A percentile compares a stretch with the other conserved stretches of the same genome.
phyloP scores from a whole-genome alignment of 1,140 invertebrate species.

The Apis cerana region DNA sequence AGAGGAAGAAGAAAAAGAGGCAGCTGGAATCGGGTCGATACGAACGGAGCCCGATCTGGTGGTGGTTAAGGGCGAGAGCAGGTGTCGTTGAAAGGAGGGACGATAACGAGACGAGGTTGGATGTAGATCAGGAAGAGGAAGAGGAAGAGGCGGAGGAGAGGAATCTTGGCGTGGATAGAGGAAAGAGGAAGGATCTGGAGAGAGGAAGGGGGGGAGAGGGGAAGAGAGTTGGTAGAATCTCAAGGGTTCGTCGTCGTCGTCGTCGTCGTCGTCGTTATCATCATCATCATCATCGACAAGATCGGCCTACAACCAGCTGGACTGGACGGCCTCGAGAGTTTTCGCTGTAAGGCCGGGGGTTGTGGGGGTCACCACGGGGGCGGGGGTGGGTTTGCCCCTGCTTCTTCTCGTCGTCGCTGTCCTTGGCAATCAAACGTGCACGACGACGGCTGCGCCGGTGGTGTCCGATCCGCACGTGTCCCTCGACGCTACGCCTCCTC shows the following conservation, averaged over 20 bases:
- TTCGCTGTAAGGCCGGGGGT: slow-evolving; percentile 71
- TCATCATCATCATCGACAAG: slow-evolving; percentile 4
- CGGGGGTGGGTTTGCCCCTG: slow-evolving; percentile 75
- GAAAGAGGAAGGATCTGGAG: background rate
- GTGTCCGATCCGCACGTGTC: slow-evolving; percentile 41
- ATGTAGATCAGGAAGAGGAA: slow-evolving; percentile 48
- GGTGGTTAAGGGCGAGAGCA: slow-evolving; percentile 13
- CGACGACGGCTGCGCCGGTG: slow-evolving; percentile 63
- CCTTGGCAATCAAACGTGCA: slow-evolving; percentile 66
- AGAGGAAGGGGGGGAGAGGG: background rate
- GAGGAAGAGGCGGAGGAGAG: slow-evolving; percentile 27
- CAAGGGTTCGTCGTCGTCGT: background rate
- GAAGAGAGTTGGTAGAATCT: slow-evolving; percentile 2
- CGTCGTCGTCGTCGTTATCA: no score
- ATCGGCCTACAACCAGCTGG: slow-evolving; percentile 63
- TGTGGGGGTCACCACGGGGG: slow-evolving; percentile 74
- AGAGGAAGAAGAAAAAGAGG: slow-evolving; percentile 51
- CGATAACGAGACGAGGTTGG: slow-evolving; percentile 29
- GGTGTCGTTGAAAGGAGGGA: slow-evolving; percentile 8
- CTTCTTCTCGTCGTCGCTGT: slow-evolving; percentile 75
- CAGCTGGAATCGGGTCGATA: slow-evolving; percentile 26
- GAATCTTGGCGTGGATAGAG: slow-evolving; percentile 2
- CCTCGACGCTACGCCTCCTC: slow-evolving; percentile 50
- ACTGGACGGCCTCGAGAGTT: slow-evolving; percentile 73
- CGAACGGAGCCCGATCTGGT: slow-evolving; percentile 1